Evolutionary conservation across 2,888 invertebrate species (phyloP).

Genomic region (Cryptophagus acutangulus): DNA sequence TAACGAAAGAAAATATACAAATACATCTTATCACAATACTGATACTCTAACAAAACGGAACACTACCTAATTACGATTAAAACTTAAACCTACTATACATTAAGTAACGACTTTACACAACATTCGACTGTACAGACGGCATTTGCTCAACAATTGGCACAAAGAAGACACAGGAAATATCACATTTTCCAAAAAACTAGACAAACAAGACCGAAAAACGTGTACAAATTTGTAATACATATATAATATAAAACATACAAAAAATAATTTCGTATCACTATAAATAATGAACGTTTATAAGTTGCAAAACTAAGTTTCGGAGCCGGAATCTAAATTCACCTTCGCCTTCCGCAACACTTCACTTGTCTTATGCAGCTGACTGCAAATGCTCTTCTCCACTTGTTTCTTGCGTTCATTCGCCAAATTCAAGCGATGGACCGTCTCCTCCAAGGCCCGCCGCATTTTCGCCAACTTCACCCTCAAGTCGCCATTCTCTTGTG

Average conservation of each 20-base stretch:
- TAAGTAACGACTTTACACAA: no score
- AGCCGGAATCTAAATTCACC: conserved; percentile 61
- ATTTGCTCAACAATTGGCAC: no score
- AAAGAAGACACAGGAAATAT: conserved; percentile 36
- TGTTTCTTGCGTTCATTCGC: conserved; percentile 76
- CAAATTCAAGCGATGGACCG: conserved; percentile 67
- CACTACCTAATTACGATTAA: no score
- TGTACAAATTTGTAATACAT: no score
- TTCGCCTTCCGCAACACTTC: conserved; percentile 70
- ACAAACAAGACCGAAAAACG: no score
- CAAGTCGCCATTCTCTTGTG: conserved; percentile 64
- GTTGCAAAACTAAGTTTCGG: conserved; percentile 41
- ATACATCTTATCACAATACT: conserved; percentile 25
- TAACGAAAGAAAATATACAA: no score
- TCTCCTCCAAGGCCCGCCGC: conserved; percentile 70
- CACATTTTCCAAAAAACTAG: conserved; percentile 30
- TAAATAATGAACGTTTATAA: no score
- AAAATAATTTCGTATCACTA: neutral
- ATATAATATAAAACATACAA: conserved; percentile 3
- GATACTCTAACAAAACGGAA: no score
- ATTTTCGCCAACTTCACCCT: conserved; percentile 67
- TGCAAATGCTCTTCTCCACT: conserved; percentile 78
- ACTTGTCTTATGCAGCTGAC: conserved; percentile 74
- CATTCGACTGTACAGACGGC: no score
- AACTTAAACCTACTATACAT: no score